Evolutionary conservation across 2,888 invertebrate genomes (phyloP).

Genomic region (Halictus quadricinctus): DNA sequence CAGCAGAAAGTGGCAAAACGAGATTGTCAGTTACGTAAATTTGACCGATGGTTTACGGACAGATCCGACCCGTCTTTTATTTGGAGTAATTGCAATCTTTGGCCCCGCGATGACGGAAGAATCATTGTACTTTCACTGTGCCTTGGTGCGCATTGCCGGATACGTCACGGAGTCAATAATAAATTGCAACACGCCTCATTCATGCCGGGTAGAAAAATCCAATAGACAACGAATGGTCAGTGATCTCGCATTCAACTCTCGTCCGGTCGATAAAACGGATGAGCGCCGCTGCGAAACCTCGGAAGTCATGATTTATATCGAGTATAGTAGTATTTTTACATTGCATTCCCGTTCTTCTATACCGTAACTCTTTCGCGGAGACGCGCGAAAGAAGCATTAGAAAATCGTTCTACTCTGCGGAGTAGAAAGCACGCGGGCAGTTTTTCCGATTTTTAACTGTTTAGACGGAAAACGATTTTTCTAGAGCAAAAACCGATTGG

Average conservation of each 20-base stretch:
- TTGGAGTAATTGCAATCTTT: neutral
- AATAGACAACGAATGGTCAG: conserved; percentile 34
- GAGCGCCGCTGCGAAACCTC: conserved; percentile 38
- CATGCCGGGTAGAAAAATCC: neutral
- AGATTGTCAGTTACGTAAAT: neutral
- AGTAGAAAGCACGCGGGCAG: conserved; percentile 1
- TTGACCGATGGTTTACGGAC: neutral
- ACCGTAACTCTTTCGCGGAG: conserved; percentile 38
- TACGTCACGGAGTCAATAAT: neutral
- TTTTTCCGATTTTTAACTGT: conserved; percentile 24
- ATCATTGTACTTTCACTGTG: neutral
- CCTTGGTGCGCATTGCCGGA: neutral
- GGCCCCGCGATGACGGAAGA: neutral
- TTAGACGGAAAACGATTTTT: neutral
- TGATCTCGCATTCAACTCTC: conserved; percentile 39
- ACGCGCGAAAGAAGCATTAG: conserved; percentile 44
- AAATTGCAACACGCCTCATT: neutral
- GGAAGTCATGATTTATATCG: conserved; percentile 51
- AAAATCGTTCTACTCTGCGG: conserved; percentile 29
- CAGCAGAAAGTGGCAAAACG: too few species aligned
- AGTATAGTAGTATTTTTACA: conserved; percentile 26
- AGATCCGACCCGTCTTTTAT: neutral
- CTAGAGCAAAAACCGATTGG: neutral
- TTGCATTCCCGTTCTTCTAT: conserved; percentile 36
- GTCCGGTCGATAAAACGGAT: conserved; percentile 29